These are phyloP conservation scores for Melanchra persicariae DNA, from an alignment of 2,888 invertebrate species.

Conservation along the genomic window DNA sequence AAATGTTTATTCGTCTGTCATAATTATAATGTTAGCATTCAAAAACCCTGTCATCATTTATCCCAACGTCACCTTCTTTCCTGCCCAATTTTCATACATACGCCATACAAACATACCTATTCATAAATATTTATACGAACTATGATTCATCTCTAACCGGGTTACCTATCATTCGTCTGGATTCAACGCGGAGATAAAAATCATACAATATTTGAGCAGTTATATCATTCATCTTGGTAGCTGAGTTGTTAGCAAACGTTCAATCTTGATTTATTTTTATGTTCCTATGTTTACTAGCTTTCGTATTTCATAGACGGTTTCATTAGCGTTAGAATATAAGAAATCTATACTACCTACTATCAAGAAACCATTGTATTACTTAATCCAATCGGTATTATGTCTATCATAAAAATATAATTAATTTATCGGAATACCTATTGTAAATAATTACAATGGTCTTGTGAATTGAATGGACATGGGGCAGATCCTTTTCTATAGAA, in stretches of 20 bases:
- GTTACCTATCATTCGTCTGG: slow-evolving; percentile 20
- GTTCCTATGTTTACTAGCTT: neutral
- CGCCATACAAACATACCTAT: neutral
- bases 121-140: slow-evolving; percentile 42
- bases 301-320: neutral
- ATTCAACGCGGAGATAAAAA: slow-evolving; percentile 37
- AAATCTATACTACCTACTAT: too few species aligned
- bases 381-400: too few species aligned
- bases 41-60: neutral
- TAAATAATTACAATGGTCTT: neutral
- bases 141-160: slow-evolving; percentile 51
- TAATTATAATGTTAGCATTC: neutral
- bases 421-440: slow-evolving; percentile 12
- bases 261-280: slow-evolving; percentile 27
- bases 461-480: neutral
- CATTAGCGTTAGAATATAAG: neutral
- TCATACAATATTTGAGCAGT: slow-evolving; percentile 42
- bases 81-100: neutral
- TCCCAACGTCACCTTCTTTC: neutral
- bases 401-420: neutral
- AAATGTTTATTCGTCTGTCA: neutral
- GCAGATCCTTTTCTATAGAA: neutral
- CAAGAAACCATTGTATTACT: too few species aligned
- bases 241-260: slow-evolving; percentile 15
- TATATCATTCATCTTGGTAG: slow-evolving; percentile 45